phyloP scores from a whole-genome alignment of 2,113 vertebrate genomes.

The Sterna hirundo region DNA sequence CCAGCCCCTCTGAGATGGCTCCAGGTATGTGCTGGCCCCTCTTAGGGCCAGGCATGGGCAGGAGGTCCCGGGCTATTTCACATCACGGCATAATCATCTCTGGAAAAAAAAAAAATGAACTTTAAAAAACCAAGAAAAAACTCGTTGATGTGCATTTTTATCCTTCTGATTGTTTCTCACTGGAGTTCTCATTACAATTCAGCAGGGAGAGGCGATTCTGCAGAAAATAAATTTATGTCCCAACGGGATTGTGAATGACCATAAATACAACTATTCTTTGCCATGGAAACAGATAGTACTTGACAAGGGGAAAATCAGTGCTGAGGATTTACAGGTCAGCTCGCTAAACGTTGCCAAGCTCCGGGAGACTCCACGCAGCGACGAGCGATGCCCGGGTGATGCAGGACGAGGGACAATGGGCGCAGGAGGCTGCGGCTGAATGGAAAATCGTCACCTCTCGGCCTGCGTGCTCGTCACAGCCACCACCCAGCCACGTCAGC shows the following conservation, averaged over 20 bases:
- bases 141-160: not conserved
- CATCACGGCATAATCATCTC: rapidly evolving
- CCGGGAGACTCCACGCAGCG: rapidly evolving
- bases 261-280: not conserved
- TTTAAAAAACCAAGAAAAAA: not conserved
- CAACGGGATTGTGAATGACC: not conserved
- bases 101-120: not conserved
- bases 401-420: rapidly evolving
- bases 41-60: not conserved
- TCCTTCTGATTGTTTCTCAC: not conserved
- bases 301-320: not conserved
- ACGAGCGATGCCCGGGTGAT: not conserved
- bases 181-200: not conserved
- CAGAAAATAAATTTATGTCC: not conserved
- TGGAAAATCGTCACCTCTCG: not conserved
- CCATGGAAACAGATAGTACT: conserved; percentile 38
- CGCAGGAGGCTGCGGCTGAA: not conserved
- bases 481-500: not conserved
- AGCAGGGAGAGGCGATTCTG: not conserved
- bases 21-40: not conserved
- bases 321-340: not conserved
- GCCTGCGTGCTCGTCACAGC: rapidly evolving
- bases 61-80: not conserved
- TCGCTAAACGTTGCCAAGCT: not conserved
- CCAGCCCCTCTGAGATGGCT: not conserved